Conservation (phyloP, 2,113 vertebrate genomes). For the Thermophis baileyi region DNA sequence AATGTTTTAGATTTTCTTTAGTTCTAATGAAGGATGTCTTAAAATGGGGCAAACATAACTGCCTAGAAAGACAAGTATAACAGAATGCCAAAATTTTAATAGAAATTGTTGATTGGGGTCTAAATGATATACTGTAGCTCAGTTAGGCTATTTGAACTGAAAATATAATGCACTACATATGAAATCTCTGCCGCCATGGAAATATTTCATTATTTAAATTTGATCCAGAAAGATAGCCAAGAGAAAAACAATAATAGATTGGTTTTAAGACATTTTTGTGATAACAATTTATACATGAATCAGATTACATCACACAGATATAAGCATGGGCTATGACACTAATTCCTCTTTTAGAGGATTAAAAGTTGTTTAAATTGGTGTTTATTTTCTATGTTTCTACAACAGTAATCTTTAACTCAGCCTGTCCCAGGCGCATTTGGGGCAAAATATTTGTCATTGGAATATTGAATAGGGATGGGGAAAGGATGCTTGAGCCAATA, state of each 20-base stretch:
- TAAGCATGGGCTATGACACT: background rate
- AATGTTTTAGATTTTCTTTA: background rate
- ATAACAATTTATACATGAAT: background rate
- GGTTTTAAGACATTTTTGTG: constrained; percentile 15
- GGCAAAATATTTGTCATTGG: background rate
- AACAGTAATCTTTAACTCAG: background rate
- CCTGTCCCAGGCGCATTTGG: background rate
- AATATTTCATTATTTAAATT: constrained; percentile 29
- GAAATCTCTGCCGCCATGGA: constrained; percentile 27
- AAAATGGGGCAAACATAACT: rapidly evolving
- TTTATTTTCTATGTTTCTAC: background rate
- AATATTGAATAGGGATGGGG: background rate
- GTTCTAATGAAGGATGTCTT: background rate
- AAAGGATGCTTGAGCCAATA: background rate
- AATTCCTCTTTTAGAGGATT: background rate
- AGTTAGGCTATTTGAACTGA: background rate
- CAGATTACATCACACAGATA: background rate
- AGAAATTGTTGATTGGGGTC: background rate
- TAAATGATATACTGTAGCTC: constrained; percentile 9
- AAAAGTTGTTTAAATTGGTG: background rate
- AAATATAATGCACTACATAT: constrained; percentile 22
- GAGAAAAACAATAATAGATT: constrained; percentile 63
- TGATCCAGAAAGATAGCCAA: constrained; percentile 21
- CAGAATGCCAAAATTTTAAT: background rate
- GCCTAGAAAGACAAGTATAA: background rate